Conservation (phyloP, 1,140 invertebrate genomes). For the Chrysomallon squamiferum region DNA sequence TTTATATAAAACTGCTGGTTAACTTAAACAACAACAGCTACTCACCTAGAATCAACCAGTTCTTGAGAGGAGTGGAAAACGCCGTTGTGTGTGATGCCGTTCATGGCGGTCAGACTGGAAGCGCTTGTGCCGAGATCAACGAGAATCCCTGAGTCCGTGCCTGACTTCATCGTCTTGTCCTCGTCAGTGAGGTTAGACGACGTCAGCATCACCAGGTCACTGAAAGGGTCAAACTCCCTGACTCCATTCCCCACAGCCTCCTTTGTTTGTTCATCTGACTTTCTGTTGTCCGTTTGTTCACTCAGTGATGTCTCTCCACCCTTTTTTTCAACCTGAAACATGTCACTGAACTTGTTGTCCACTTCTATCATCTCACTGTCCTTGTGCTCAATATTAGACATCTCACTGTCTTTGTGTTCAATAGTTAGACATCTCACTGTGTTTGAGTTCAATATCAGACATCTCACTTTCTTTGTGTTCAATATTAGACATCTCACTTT, state of each 20-base stretch:
- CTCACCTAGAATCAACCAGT: slow-evolving; percentile 2
- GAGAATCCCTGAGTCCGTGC: neutral
- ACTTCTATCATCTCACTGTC: no score
- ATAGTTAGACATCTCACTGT: no score
- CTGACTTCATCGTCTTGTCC: neutral
- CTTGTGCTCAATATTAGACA: no score
- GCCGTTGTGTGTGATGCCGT: neutral
- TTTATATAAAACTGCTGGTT: no score
- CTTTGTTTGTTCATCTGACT: neutral
- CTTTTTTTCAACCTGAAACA: no score
- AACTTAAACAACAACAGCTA: no score
- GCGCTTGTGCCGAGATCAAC: neutral
- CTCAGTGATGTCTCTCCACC: neutral
- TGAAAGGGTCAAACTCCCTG: neutral
- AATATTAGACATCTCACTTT: no score
- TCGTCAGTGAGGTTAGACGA: no score
- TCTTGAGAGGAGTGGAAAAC: neutral
- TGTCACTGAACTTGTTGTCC: no score
- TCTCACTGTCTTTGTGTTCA: no score
- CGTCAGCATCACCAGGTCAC: neutral
- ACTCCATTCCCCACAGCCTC: neutral
- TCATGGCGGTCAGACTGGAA: neutral
- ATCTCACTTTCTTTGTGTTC: no score
- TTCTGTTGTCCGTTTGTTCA: neutral
- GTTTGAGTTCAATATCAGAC: no score